A percentile compares a stretch with the other conserved stretches of the same genome.
phyloP scores from a whole-genome alignment of 2,888 invertebrate species.

The Autographa pulchrina region DNA sequence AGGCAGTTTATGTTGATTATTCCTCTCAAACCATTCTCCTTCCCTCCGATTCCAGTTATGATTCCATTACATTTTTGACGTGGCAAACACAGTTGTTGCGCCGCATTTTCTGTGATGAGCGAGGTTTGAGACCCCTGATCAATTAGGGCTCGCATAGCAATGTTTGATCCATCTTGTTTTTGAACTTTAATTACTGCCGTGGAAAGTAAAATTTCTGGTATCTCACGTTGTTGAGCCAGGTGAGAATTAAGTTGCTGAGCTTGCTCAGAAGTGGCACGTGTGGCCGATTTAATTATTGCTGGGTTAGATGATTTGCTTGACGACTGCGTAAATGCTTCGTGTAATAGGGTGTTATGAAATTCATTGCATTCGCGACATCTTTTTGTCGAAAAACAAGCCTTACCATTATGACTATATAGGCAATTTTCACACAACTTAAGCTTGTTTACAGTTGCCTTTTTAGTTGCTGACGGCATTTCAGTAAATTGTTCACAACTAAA shows the following conservation, averaged over 20 bases:
- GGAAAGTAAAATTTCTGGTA: not conserved
- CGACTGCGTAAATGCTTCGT: not conserved
- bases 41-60: not conserved
- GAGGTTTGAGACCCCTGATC: constrained; percentile 26
- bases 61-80: not conserved
- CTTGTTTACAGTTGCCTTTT: not conserved
- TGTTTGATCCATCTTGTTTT: not conserved
- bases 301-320: not conserved
- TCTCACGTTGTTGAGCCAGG: not conserved
- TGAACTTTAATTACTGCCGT: constrained; percentile 11
- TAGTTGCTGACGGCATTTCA: not conserved
- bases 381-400: not conserved
- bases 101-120: constrained; percentile 12
- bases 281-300: not conserved
- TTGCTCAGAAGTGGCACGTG: not conserved
- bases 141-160: constrained; percentile 11
- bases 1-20: not conserved
- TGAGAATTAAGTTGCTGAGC: not conserved
- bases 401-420: constrained; percentile 8
- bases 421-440: constrained; percentile 8
- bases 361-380: constrained; percentile 1
- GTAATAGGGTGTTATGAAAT: constrained; percentile 1
- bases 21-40: constrained; percentile 10
- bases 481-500: constrained; percentile 10
- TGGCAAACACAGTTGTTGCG: not conserved